Base-by-base conservation (phyloP, 2,113 vertebrate species). In the Dunckerocampus dactyliophorus region DNA sequence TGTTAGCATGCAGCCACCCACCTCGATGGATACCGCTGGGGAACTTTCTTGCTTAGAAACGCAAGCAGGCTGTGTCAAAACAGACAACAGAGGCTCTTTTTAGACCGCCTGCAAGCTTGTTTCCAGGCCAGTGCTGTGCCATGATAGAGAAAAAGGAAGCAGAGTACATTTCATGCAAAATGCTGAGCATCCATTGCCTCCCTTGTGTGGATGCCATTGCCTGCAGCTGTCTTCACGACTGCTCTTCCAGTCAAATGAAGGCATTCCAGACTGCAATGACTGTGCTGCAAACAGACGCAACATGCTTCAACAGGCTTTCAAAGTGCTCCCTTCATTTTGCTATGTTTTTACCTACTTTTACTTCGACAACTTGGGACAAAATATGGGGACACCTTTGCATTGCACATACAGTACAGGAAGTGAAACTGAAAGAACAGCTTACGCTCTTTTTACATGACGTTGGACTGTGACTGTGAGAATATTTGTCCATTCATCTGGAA, bases 251-350 rank as follows among this genome's bases (percentile, higher is more conserved):
- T 75, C 43, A 67, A 64, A 81, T 61, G 47, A 66, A 80, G 63
- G 45, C 72, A 76, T 81, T 82, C 80, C 82, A 85, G 75, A 67
- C 77, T 62, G 62, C 54, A 63, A 64, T 64, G 63, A 81, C 48
- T 61, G 77, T 69, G 72, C 77, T 65, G 72, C 75, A 82, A 84
- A 86, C 47, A 82, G 68, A 79, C 63, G 66, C 60, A 84, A 80
- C 80, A 62, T 66, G 85, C 66, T 80, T 49, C 57, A 14, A 83
- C 85, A 74, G 57, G 79, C 72, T 75, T 74, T 54, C 50, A 54
- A 48, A 47, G 52, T 28, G 20, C n/a, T 47, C 62, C 28, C n/a
- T 62, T 60, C 15, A 4, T 60, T 34, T 34, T 34, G 34, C 31
- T 60, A 7, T 55, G 24, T 12, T 55, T 55, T n/a, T 37, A 19